Evolutionary conservation across 2,888 invertebrate species (phyloP).

Genomic region (Drosophila mulleri): DNA sequence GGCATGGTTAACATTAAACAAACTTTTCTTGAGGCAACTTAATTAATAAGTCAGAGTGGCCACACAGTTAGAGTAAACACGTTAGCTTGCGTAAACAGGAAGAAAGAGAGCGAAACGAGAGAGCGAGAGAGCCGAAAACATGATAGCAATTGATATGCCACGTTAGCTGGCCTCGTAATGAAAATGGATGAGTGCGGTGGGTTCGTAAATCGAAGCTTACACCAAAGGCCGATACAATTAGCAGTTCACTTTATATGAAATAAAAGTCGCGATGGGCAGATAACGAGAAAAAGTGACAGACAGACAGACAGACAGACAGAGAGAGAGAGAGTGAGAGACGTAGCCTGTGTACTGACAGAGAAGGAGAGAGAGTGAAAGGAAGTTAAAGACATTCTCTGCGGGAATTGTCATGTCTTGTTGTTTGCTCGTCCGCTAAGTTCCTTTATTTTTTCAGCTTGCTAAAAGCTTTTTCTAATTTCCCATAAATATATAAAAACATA

Average conservation of each 20-base stretch:
- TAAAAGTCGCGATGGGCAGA: constrained; percentile 49
- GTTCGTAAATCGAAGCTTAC: constrained; percentile 50
- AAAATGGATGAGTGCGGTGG: constrained; percentile 45
- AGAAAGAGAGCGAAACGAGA: not conserved
- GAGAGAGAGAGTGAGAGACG: not conserved
- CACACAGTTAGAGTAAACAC: not conserved
- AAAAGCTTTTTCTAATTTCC: constrained; percentile 76
- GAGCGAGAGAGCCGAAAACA: not conserved
- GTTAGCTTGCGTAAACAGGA: not conserved
- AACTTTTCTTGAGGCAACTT: not conserved
- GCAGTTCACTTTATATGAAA: constrained; percentile 67
- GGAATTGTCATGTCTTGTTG: constrained; percentile 42
- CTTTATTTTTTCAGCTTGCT: constrained; percentile 32
- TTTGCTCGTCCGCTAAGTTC: constrained; percentile 17
- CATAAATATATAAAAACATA: constrained; percentile 23
- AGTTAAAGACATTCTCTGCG: constrained; percentile 16
- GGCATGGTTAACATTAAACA: not conserved
- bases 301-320: not conserved
- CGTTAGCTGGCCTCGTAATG: constrained; percentile 33
- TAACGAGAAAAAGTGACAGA: not conserved
- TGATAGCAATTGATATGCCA: constrained; percentile 51
- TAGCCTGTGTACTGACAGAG: too few species aligned
- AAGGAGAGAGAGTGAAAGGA: not conserved
- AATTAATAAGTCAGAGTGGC: not conserved
- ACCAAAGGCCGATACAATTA: constrained; percentile 64